These are phyloP conservation scores for Bungarus multicinctus DNA, from an alignment of 2,113 vertebrate genomes.

Conservation along the genomic window DNA sequence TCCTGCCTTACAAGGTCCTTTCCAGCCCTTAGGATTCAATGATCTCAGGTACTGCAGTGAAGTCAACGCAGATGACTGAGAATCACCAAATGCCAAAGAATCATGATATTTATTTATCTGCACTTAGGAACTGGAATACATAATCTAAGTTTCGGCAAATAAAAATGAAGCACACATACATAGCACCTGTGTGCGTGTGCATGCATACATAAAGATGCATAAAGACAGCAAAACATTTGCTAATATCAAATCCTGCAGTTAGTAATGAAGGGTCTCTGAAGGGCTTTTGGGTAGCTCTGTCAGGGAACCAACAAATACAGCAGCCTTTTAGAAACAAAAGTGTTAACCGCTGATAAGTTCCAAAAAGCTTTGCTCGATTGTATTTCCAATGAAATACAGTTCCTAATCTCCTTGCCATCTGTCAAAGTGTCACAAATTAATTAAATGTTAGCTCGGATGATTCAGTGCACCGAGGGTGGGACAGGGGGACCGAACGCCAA, in stretches of 20 bases:
- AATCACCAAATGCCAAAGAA: neutral
- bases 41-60: neutral
- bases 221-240: conserved; percentile 69
- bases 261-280: conserved; percentile 54
- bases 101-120: neutral
- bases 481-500: conserved; percentile 45
- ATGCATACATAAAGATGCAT: neutral
- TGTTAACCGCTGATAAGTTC: conserved; percentile 63
- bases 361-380: conserved; percentile 67
- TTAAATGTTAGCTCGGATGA: conserved; percentile 78
- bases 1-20: too few relatives aligned
- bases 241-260: conserved; percentile 59
- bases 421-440: conserved; percentile 83
- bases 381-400: conserved; percentile 65
- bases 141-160: neutral
- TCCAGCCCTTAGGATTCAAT: too few relatives aligned
- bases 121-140: neutral
- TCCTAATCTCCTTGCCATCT: conserved; percentile 72
- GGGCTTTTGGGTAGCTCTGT: conserved; percentile 60
- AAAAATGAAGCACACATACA: neutral
- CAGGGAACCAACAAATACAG: conserved; percentile 61
- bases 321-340: conserved; percentile 60
- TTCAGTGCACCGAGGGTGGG: conserved; percentile 60
- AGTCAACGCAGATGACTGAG: neutral
- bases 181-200: neutral